Conservation (phyloP, 2,797 vertebrate species). For the Syngnathus rostellatus region DNA sequence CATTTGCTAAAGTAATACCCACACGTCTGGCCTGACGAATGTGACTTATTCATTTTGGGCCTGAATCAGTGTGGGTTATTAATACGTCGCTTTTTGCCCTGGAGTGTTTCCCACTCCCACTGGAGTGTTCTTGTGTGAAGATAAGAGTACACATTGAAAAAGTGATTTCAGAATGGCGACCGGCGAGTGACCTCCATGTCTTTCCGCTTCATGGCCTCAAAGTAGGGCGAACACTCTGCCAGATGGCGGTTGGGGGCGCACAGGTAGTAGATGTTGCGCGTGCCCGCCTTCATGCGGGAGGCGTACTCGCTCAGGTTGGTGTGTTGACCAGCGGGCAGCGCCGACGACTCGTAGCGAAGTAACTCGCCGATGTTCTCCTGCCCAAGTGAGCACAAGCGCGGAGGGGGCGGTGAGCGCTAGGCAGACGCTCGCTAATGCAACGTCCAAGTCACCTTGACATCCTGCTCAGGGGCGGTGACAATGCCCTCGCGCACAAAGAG, state of each 20-base stretch:
- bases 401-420: not conserved
- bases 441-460: constrained; percentile 75
- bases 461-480: constrained; percentile 84
- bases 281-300: constrained; percentile 84
- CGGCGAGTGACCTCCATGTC: constrained; percentile 78
- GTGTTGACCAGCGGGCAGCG: constrained; percentile 79
- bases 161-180: too few relatives aligned
- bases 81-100: too few relatives aligned
- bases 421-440: not conserved
- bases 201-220: constrained; percentile 93
- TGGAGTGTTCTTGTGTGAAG: too few relatives aligned
- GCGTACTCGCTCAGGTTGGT: constrained; percentile 82
- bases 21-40: too few relatives aligned
- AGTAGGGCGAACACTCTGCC: constrained; percentile 90
- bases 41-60: not conserved
- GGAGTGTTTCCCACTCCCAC: too few relatives aligned
- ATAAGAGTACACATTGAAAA: too few relatives aligned
- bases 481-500: constrained; percentile 96
- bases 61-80: not conserved
- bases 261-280: constrained; percentile 92
- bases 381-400: constrained; percentile 27
- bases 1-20: too few relatives aligned
- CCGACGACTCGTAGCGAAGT: constrained; percentile 84
- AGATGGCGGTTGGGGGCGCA: constrained; percentile 87
- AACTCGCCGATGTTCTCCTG: constrained; percentile 94